phyloP scores from a whole-genome alignment of 2,888 invertebrate genomes.

The Mactromeris polynyma region DNA sequence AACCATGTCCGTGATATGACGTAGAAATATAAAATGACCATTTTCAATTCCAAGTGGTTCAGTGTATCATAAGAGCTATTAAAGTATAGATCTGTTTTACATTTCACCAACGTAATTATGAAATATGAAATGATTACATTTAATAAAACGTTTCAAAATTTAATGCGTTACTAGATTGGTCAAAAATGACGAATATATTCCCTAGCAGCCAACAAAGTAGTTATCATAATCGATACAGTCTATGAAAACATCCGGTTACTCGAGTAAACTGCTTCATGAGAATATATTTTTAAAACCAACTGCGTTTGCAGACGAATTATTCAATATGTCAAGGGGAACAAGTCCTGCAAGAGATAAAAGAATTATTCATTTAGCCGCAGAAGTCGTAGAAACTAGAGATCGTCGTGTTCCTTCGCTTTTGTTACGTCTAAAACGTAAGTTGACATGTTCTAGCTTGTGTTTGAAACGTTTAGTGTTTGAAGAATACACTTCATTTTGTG shows the following conservation, averaged over 20 bases:
- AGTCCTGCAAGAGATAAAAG: slow-evolving; percentile 77
- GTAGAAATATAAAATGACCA: too few relatives aligned
- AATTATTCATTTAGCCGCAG: slow-evolving; percentile 80
- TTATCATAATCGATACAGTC: background rate
- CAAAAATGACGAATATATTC: background rate
- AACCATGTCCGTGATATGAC: too few relatives aligned
- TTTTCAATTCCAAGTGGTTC: too few relatives aligned
- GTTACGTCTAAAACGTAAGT: slow-evolving; percentile 80
- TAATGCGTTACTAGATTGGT: too few relatives aligned
- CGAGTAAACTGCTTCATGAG: background rate
- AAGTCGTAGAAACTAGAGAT: slow-evolving; percentile 82
- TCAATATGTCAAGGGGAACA: slow-evolving; percentile 37
- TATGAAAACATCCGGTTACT: slow-evolving; percentile 24
- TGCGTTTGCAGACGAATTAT: background rate
- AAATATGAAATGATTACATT: too few relatives aligned
- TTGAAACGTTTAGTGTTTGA: background rate
- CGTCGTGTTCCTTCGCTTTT: slow-evolving; percentile 81
- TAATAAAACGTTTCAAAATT: too few relatives aligned
- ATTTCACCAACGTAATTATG: too few relatives aligned
- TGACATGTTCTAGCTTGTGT: slow-evolving; percentile 34
- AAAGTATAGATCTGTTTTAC: too few relatives aligned
- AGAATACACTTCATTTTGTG: too few relatives aligned
- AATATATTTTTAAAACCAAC: background rate
- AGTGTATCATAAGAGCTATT: too few relatives aligned
- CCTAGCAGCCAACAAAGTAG: background rate